Percentiles rank a stretch among this genome's conserved stretches.
Conservation (phyloP, 2,888 invertebrate species). For the Andrena hattorfiana region DNA sequence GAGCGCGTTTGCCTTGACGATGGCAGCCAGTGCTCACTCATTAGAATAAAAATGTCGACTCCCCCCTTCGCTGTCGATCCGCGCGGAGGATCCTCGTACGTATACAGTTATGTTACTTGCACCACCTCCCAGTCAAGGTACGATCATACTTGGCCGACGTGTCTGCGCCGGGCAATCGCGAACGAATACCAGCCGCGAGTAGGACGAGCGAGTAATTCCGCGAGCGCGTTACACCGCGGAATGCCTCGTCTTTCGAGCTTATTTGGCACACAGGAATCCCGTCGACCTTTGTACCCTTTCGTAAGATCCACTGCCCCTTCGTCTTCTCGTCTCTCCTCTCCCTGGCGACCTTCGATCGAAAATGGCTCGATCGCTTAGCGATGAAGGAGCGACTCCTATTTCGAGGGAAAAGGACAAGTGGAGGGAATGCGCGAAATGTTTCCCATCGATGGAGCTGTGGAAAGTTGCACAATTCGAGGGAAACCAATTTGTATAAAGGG, state of each 20-base stretch:
- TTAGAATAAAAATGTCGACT: conserved; percentile 61
- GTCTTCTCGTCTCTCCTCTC: not conserved
- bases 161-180: conserved; percentile 15
- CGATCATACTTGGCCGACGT: conserved; percentile 45
- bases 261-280: conserved; percentile 35
- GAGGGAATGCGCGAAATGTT: no score
- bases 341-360: not conserved
- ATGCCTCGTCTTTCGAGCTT: conserved; percentile 28
- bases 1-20: conserved; percentile 64
- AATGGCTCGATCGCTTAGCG: not conserved
- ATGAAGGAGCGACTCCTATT: not conserved
- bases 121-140: conserved; percentile 40
- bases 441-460: no score
- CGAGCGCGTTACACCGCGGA: conserved; percentile 17
- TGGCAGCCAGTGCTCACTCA: conserved; percentile 39
- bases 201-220: conserved; percentile 45
- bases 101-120: conserved; percentile 74
- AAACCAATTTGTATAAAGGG: no score
- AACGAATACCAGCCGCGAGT: conserved; percentile 30
- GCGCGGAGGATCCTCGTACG: conserved; percentile 35
- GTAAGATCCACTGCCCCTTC: not conserved
- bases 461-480: no score
- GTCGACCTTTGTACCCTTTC: conserved; percentile 45
- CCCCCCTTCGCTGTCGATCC: conserved; percentile 30
- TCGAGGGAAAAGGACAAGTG: no score